Base-by-base conservation (phyloP, 2,113 vertebrate genomes). In the Panthera uncia region DNA sequence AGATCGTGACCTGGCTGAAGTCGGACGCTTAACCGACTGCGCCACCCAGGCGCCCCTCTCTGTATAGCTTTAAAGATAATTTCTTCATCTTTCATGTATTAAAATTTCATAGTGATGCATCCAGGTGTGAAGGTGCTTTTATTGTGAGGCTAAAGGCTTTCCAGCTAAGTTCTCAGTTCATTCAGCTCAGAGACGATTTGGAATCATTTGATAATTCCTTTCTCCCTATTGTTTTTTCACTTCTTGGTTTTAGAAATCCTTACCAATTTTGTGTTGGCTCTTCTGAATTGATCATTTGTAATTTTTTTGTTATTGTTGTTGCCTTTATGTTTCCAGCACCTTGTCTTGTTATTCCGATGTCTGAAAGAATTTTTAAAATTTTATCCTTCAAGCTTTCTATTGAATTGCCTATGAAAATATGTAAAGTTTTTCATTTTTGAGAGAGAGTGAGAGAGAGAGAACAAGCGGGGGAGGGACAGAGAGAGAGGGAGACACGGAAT, bases 61-160 rank as follows among this genome's bases (percentile, higher is more conserved):
- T 74, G 9, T 88, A 29, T 33, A 50, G 18, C 68, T 88, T 95
- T 96, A 48, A 92, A 90, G n/a, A 94, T 84, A 38, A 89, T 94
- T 89, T 92, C 78, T 93, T 91, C 87, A 92, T 84, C 48, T 36
- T 87, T 57, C 18, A 4, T 69, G 25, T 88, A 80, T 92, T 96
- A 79, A 74, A 74, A 55, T 89, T 48, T 79, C 88, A 69, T 81
- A 84, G 21, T 76, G 73, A 65, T 87, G 69, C 85, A 94, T 91
- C 33, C 50, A 87, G 65, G 8, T 95, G 41, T 97, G 79, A 97
- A 85, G 73, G 52, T 89, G 41, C 21, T 94, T 95, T 92, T 87
- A 71, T 71, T 74, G 41, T 78, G 41, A 78, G 45, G 45, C 48
- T 96, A 48, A 55, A 76, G n/a, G 45, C 13, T 87, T 74, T 74